These are phyloP conservation scores for Bergia puertoricense DNA, from an alignment of 92 coral and sea anemone genomes.

Conservation along the genomic window DNA sequence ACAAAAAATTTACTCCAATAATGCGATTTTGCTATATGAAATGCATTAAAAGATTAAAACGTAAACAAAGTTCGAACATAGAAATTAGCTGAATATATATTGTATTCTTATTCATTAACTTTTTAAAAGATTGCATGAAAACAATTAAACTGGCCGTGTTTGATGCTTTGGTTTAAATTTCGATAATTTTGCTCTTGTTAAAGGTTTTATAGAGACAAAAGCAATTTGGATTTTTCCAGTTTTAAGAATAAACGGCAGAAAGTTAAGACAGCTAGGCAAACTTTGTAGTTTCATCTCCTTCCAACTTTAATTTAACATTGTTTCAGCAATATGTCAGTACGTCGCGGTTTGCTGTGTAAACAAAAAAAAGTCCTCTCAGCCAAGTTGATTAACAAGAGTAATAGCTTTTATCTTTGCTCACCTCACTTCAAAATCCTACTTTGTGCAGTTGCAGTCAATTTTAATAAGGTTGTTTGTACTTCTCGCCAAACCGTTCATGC, in stretches of 20 bases:
- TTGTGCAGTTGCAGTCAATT: conserved; percentile 13
- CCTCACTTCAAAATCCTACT: background rate
- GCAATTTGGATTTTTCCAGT: background rate
- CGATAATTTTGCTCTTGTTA: background rate
- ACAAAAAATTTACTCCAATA: background rate
- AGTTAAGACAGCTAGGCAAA: background rate
- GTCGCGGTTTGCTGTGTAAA: conserved; percentile 4
- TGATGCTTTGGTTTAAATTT: background rate
- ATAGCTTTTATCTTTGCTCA: background rate
- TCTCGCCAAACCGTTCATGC: background rate
- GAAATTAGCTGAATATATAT: background rate
- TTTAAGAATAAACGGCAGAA: background rate
- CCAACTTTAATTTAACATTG: background rate
- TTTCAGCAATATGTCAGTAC: background rate
- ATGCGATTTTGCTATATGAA: background rate
- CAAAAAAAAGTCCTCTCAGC: background rate
- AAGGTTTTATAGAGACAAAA: background rate
- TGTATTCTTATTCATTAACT: background rate
- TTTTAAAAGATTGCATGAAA: too few species aligned
- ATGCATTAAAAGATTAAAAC: background rate
- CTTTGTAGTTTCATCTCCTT: background rate
- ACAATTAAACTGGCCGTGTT: background rate
- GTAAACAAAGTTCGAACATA: background rate
- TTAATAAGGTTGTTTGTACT: background rate
- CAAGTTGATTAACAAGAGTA: background rate